Evolutionary conservation across 2,888 invertebrate species (phyloP).

Genomic region (Phyto melanocephala): DNA sequence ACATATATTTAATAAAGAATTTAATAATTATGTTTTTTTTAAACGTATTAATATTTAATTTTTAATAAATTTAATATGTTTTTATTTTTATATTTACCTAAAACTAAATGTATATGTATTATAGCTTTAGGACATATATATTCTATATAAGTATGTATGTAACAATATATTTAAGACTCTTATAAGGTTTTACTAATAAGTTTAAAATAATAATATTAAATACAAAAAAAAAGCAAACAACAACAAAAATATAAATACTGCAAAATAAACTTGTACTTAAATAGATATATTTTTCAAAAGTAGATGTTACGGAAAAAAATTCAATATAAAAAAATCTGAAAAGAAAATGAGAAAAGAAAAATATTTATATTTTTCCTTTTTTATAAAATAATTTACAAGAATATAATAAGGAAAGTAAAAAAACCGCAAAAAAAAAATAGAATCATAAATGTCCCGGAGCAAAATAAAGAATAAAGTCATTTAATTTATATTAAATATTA

Average conservation of each 20-base stretch:
- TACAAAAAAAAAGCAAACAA: neutral
- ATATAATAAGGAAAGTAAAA: neutral
- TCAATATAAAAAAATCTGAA: no score
- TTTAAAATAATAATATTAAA: slow-evolving; percentile 36
- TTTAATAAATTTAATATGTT: neutral
- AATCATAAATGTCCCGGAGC: slow-evolving; percentile 26
- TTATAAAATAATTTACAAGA: slow-evolving; percentile 30
- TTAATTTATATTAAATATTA: slow-evolving; percentile 36
- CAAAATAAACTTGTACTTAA: neutral
- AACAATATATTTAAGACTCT: slow-evolving; percentile 9
- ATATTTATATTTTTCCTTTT: no score
- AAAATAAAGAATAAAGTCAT: neutral
- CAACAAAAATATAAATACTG: neutral
- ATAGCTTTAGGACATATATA: neutral
- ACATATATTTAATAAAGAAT: neutral
- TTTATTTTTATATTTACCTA: neutral
- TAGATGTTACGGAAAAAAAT: slow-evolving; percentile 24
- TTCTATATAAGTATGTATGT: neutral
- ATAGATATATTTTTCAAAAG: slow-evolving; percentile 47
- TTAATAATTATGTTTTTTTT: neutral
- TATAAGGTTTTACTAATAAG: slow-evolving; percentile 16
- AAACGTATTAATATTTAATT: neutral
- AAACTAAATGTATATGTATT: neutral
- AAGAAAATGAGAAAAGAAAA: no score
- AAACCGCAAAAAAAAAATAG: neutral